Percentiles rank a stretch among this genome's conserved stretches.
Evolutionary conservation across 2,797 vertebrate species (phyloP).

Genomic region (Pseudochaenichthys georgianus): DNA sequence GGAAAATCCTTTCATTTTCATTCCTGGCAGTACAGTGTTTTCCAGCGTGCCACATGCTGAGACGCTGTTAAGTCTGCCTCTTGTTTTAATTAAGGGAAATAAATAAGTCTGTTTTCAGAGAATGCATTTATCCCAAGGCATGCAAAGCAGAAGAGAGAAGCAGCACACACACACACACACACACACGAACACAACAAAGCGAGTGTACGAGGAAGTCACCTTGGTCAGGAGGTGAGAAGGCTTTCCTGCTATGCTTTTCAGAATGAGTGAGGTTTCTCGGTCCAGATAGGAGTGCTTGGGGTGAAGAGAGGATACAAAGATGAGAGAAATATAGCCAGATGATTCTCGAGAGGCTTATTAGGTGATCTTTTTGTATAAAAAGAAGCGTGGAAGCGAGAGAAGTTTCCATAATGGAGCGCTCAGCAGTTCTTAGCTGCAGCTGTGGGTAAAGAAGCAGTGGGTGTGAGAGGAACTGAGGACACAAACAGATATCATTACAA

Average conservation of each 20-base stretch:
- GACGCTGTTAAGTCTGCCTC: background rate
- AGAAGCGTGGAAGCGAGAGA: constrained; percentile 77
- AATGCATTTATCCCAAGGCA: constrained; percentile 42
- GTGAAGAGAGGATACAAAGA: constrained; percentile 73
- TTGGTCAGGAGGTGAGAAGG: constrained; percentile 99
- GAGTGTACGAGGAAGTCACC: constrained; percentile 89
- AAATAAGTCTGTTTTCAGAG: background rate
- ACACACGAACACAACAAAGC: constrained; percentile 41
- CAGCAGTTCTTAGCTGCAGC: constrained; percentile 64
- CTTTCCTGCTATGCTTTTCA: constrained; percentile 99
- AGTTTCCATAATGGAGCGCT: constrained; percentile 51
- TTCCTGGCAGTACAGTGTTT: background rate
- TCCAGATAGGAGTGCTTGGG: constrained; percentile 99
- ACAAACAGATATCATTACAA: constrained; percentile 20
- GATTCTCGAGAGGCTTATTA: constrained; percentile 73
- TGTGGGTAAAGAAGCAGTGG: constrained; percentile 67
- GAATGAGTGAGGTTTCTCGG: constrained; percentile 99
- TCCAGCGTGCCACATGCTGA: background rate
- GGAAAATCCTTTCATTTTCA: background rate
- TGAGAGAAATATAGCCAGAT: constrained; percentile 64
- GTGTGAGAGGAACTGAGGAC: constrained; percentile 26
- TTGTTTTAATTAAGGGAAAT: constrained; percentile 1
- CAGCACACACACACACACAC: constrained; percentile 23
- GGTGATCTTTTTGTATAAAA: constrained; percentile 53
- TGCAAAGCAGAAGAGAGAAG: constrained; percentile 53